Evolutionary conservation across 2,113 vertebrate species (phyloP).

Genomic region (Mesoclemmys tuberculata): DNA sequence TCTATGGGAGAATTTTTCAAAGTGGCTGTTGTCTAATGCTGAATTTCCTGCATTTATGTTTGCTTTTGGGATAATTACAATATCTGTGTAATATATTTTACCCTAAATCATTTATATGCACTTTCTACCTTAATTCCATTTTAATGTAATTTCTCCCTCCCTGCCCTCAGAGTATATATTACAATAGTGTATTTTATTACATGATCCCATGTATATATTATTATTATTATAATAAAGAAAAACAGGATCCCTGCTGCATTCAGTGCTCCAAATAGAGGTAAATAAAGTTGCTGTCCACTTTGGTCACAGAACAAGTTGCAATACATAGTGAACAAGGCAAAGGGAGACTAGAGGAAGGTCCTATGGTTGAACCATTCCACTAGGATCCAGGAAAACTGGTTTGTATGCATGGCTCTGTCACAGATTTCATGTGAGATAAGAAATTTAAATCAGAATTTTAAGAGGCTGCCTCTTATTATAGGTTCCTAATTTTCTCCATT

Average conservation of each 20-base stretch:
- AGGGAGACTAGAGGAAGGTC: not conserved
- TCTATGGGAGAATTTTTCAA: not conserved
- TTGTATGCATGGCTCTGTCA: not conserved
- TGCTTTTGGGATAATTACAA: too few species aligned
- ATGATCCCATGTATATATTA: not conserved
- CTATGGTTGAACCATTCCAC: not conserved
- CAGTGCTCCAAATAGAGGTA: not conserved
- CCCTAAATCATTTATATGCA: not conserved
- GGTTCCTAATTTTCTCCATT: not conserved
- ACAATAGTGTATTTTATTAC: not conserved
- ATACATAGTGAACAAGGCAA: not conserved
- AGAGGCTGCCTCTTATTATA: not conserved
- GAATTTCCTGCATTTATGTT: not conserved
- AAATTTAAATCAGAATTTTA: not conserved
- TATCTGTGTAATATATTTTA: not conserved
- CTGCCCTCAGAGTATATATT: not conserved
- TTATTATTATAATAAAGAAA: not conserved
- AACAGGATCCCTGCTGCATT: not conserved
- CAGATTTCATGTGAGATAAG: not conserved
- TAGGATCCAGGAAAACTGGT: too few species aligned
- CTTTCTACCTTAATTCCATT: not conserved
- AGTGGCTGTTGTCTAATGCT: not conserved
- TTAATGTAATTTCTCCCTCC: not conserved
- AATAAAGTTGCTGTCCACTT: rapidly evolving
- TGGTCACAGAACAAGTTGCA: not conserved